Base-by-base conservation (phyloP, 1,140 invertebrate genomes). In the Paraescarpia echinospica region DNA sequence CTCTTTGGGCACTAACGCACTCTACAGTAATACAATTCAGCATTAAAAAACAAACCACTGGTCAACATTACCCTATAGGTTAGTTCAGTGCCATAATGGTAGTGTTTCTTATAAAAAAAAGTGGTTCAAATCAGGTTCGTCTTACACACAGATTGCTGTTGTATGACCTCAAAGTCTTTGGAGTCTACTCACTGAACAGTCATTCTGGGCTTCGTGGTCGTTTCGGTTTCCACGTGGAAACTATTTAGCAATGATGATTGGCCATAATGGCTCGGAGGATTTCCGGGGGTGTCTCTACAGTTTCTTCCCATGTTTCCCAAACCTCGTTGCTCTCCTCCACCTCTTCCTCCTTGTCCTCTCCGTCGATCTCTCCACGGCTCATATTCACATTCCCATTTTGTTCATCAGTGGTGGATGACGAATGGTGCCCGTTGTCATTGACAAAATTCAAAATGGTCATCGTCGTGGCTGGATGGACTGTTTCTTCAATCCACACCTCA, bases 271-370 rank as follows among this genome's bases (percentile, higher is more conserved):
- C 91, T 33, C 33, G 34, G 33, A 91, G 41, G 34, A 91, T 91
- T 34, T 34, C 91, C 22, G 91, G 91, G 12, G 91, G 91, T 14
- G 91, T 91, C 22, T 91, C 91, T 18, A 91, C 91, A 1, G 48
- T 59, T 91, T 91, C 91, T 35, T 91, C 91, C 34, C 33, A 34
- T 4, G 35, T 48, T 41, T 91, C 91, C 91, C 91, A 91, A 5
- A 91, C 91, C 34, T 91, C 35, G 34, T 59, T 33, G 33, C 48
- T 35, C 91, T 91, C 34, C 41, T 33, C 35, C 6, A 34, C 91
- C 6, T 9, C 91, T 12, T 91, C 48, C 41, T 33, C 35, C n/a
- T n/a, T n/a, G n/a, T n/a, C n/a, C 34, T 91, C 48, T 33, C 33
- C 91, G 34, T 91, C 33, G 91, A 6, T 34, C 18, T 90, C 89